A percentile compares a stretch with the other conserved stretches of the same genome.
These are phyloP conservation scores for Anagyrus pseudococci DNA, from an alignment of 2,888 invertebrate species.

Conservation along the genomic window DNA sequence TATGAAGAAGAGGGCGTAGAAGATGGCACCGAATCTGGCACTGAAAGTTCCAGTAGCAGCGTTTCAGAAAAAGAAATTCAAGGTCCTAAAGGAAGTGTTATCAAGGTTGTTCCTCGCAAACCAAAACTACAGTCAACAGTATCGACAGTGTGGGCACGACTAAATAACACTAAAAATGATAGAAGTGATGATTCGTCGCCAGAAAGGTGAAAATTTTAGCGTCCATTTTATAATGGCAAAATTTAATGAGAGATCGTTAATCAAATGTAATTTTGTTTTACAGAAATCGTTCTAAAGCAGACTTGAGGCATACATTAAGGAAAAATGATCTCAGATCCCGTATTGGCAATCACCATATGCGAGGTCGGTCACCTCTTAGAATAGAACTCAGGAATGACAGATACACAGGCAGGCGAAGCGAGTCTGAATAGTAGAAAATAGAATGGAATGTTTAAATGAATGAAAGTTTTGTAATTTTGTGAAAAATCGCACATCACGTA, in stretches of 20 bases:
- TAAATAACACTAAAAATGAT: slow-evolving; percentile 58
- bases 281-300: slow-evolving; percentile 18
- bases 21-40: slow-evolving; percentile 37
- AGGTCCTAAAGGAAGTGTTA: slow-evolving; percentile 61
- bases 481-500: no score
- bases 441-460: slow-evolving; percentile 15
- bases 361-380: slow-evolving; percentile 57
- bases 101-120: slow-evolving; percentile 65
- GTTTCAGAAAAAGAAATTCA: slow-evolving; percentile 68
- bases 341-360: slow-evolving; percentile 50
- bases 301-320: slow-evolving; percentile 48
- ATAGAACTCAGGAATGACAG: slow-evolving; percentile 60
- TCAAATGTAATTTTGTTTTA: slow-evolving; percentile 25
- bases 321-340: slow-evolving; percentile 53
- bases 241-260: slow-evolving; percentile 29
- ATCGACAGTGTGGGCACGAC: slow-evolving; percentile 67
- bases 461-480: slow-evolving; percentile 23
- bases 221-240: background rate
- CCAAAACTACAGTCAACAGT: slow-evolving; percentile 63
- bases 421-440: slow-evolving; percentile 30
- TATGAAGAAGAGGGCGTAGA: slow-evolving; percentile 15
- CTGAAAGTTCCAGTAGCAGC: slow-evolving; percentile 48
- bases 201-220: slow-evolving; percentile 45
- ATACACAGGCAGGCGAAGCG: slow-evolving; percentile 44
- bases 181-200: slow-evolving; percentile 6